phyloP scores from a whole-genome alignment of 2,888 invertebrate species.

The Athripsodes cinereus region DNA sequence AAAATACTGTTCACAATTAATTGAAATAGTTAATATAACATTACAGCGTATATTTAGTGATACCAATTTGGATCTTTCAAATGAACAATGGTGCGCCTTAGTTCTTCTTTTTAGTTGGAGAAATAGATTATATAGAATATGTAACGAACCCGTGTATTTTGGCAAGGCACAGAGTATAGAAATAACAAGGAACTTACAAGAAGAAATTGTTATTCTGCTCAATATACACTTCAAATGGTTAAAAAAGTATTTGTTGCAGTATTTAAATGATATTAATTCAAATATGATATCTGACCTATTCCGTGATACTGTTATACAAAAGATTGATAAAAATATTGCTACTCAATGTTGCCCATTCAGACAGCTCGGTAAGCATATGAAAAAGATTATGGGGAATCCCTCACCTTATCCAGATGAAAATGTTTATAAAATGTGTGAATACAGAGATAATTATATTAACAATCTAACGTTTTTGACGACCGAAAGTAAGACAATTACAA shows the following conservation, averaged over 20 bases:
- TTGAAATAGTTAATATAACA: slow-evolving; percentile 42
- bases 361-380: slow-evolving; percentile 40
- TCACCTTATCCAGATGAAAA: slow-evolving; percentile 36
- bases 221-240: slow-evolving; percentile 71
- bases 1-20: slow-evolving; percentile 45
- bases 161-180: slow-evolving; percentile 33
- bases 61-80: slow-evolving; percentile 33
- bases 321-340: slow-evolving; percentile 15
- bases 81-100: slow-evolving; percentile 39
- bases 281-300: not conserved
- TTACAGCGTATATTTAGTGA: slow-evolving; percentile 38
- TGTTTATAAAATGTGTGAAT: slow-evolving; percentile 5
- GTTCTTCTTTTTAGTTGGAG: slow-evolving; percentile 52
- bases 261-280: not conserved
- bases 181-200: slow-evolving; percentile 38
- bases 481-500: not conserved
- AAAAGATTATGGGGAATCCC: slow-evolving; percentile 41
- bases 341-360: slow-evolving; percentile 33
- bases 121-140: slow-evolving; percentile 41
- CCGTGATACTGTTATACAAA: slow-evolving; percentile 4
- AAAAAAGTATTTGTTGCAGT: slow-evolving; percentile 42
- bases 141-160: slow-evolving; percentile 38
- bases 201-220: slow-evolving; percentile 55
- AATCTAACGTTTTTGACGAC: slow-evolving; percentile 5
- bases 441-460: slow-evolving; percentile 11